Evolutionary conservation across 2,888 invertebrate genomes (phyloP).

Genomic region (Danaus chrysippus): DNA sequence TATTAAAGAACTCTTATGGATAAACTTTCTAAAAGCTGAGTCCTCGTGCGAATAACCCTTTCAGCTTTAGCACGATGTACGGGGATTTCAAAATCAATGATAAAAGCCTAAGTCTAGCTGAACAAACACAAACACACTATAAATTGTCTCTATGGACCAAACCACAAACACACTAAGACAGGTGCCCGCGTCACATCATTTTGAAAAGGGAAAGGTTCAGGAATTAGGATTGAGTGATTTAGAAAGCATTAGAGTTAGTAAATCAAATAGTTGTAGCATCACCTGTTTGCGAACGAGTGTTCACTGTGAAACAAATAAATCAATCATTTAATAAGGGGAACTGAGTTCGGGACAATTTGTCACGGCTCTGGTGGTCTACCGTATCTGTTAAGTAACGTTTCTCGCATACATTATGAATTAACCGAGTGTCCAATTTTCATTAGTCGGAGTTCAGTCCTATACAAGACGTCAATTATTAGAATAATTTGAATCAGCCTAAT

Average conservation of each 20-base stretch:
- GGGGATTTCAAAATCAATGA: slow-evolving; percentile 55
- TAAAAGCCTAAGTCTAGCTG: slow-evolving; percentile 45
- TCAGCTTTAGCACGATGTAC: slow-evolving; percentile 12
- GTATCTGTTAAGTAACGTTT: too few species aligned
- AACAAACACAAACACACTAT: slow-evolving; percentile 36
- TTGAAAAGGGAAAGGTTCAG: slow-evolving; percentile 67
- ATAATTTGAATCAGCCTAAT: neutral
- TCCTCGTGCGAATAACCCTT: slow-evolving; percentile 10
- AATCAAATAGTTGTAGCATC: slow-evolving; percentile 62
- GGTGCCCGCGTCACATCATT: slow-evolving; percentile 60
- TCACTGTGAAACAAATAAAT: slow-evolving; percentile 57
- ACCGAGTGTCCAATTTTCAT: too few species aligned
- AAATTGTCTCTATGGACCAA: slow-evolving; percentile 50
- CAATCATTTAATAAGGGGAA: slow-evolving; percentile 71
- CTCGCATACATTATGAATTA: too few species aligned
- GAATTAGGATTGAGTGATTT: slow-evolving; percentile 62
- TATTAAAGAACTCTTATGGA: neutral
- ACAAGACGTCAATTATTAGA: neutral
- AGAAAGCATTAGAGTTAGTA: slow-evolving; percentile 69
- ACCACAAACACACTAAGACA: slow-evolving; percentile 40
- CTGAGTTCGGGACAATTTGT: slow-evolving; percentile 58
- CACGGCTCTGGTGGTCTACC: slow-evolving; percentile 36
- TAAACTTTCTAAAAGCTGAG: neutral
- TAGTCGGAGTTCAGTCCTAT: too few species aligned
- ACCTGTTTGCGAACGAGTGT: slow-evolving; percentile 59